A percentile compares a stretch with the other conserved stretches of the same genome.
Evolutionary conservation across 2,888 invertebrate genomes (phyloP).

Genomic region (Thera obeliscata): DNA sequence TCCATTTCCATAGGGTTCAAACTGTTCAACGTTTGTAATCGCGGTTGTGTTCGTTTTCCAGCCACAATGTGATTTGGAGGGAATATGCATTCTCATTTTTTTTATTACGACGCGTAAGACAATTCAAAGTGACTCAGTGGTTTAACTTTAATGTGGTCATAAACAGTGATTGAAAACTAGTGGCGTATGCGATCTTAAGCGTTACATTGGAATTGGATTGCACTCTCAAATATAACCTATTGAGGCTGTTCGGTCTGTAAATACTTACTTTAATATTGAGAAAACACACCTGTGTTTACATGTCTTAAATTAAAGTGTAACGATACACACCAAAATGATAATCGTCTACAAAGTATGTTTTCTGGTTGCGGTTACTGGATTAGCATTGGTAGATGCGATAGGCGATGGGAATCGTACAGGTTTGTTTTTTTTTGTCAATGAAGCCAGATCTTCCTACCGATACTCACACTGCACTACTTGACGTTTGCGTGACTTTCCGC

Average conservation of each 20-base stretch:
- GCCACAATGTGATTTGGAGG: conserved; percentile 50
- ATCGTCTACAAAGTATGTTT: conserved; percentile 49
- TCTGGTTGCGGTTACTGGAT: conserved; percentile 54
- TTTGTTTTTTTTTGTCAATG: conserved; percentile 58
- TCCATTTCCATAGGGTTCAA: conserved; percentile 34
- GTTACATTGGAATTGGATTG: conserved; percentile 47
- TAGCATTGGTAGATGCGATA: conserved; percentile 46
- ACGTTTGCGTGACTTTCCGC: conserved; percentile 22
- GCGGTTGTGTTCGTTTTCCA: conserved; percentile 12
- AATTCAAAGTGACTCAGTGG: conserved; percentile 74
- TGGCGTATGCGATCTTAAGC: conserved; percentile 63
- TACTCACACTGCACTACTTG: conserved; percentile 32
- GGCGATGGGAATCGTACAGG: conserved; percentile 51
- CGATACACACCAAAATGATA: conserved; percentile 60
- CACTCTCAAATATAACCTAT: conserved; percentile 60
- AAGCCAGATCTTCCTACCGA: conserved; percentile 37
- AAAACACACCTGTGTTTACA: conserved; percentile 46
- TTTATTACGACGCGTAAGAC: conserved; percentile 55
- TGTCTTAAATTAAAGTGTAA: conserved; percentile 45
- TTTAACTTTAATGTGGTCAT: conserved; percentile 65
- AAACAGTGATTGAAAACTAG: conserved; percentile 61
- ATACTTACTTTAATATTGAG: not conserved
- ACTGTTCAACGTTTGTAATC: conserved; percentile 7
- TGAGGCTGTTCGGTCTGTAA: conserved; percentile 53
- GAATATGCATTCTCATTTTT: conserved; percentile 46